Evolutionary conservation across 2,113 vertebrate genomes (phyloP), one percentile per base, ranked within the genome.

Genomic region (Actenoides hombroni): DNA sequence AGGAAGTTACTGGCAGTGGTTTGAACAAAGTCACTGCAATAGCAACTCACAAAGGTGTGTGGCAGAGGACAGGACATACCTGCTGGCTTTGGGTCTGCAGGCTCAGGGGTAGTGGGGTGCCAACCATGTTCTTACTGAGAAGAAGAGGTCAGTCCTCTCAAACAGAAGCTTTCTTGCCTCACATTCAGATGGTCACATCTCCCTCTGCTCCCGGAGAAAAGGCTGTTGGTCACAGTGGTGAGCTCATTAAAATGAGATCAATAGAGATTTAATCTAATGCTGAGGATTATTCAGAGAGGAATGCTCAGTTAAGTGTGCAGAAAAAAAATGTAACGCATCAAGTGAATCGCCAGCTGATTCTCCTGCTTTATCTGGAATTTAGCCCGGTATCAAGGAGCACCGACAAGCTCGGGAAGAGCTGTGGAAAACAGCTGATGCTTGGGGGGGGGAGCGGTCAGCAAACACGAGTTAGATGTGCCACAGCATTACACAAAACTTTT

Each of bases 191-290:
- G 19, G 76, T 57, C 86, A 57, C 25, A 0, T 63, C 85, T 94
- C 92, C 90, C 71, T 91, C 90, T 95, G 93, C 73, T 60, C 2
- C 0, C 0, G 88, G 85, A 92, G 83, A 88, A 83, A 35, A 88
- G 63, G 83, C 73, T 65, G 69, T 40, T 95, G 90, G 80, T 95
- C 94, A 93, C 94, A 78, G 86, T 49, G 86, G 83, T 61, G 95
- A 96, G 91, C 96, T 97, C 95, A 95, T 96, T 92, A 95, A 94
- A 95, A 42, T 40, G 77, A 95, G 96, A 96, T 97, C 94, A 94
- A 88, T 89, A 84, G 80, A 97, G 95, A 96, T 92, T 95, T 95
- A 93, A 95, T 94, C 92, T 93, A 84, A 96, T n/a, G 51, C 88
- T 78, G 48, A 57, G 95, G 88, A 88, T 92, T 94, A 94, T 89